Base-by-base conservation (phyloP, 2,113 vertebrate species). In the Alexandromys fortis region DNA sequence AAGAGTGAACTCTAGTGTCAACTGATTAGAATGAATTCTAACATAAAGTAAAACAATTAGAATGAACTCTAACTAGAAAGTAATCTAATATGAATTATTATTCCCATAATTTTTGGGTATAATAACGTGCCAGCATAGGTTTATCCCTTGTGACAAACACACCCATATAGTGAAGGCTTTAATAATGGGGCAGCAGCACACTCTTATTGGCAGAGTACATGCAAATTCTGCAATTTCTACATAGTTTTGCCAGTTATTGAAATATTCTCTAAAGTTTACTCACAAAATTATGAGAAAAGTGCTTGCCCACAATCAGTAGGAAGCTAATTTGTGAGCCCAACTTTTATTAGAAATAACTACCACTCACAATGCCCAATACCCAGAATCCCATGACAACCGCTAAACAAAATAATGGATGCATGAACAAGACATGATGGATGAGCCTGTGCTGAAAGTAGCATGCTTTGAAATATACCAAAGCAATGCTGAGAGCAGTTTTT, bases 401-500 rank as follows among this genome's bases (percentile, higher is more conserved):
- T 67, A 24, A 82, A 33, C 24, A 26, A 91, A 47, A 55, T 42
- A 42, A 86, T 55, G 35, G 47, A 67, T 47, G 7, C 33, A 77
- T n/a, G 63, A 58, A 73, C 63, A 22, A 89, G 49, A 55, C 30
- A 83, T 67, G 68, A 95, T 82, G 35, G 47, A 61, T 81, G 63
- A 90, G 94, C 42, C 21, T 63, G 17, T 28, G 17, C 19, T 91
- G 30, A 94, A 79, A 58, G 61, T 75, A 42, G 5, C 78, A 70
- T 19, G 26, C 42, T 82, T 73, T 92, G n/a, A 96, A 91, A 65
- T 49, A 82, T 42, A 63, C 33, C 24, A 89, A 91, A 94, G 19
- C 38, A 61, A 55, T 85, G 24, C 11, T 55, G 78, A 24, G 2
- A 58, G 82, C 30, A 91, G n/a, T 91, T 88, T 85, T 35, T 86